Base-by-base conservation (phyloP, 2,888 invertebrate species). In the Agriotes lineatus region DNA sequence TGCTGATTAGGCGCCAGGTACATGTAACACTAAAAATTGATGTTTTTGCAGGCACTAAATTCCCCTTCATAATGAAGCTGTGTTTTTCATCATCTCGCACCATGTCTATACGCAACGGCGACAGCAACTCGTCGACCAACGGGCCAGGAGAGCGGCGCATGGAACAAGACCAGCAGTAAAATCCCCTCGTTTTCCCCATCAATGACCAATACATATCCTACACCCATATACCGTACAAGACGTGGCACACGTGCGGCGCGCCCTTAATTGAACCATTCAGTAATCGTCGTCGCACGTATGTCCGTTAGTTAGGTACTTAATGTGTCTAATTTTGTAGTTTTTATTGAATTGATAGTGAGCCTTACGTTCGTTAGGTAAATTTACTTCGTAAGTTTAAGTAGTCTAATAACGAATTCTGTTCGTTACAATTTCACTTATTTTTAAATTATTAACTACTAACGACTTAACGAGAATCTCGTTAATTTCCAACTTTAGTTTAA, bases 51-150 rank as follows among this genome's bases (percentile, higher is more conserved):
- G 96, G 93, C 85, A 96, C 96, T 76, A 97, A 97, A 87, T 96
- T 96, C 86, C 99, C 99, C 76, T 99, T 97, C 88, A 95, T 97
- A 81, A 95, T 99, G 93, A 99, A 99, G 87, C 88, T 99, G 78
- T 98, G 98, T 84, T 99, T 98, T 89, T 97, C 97, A 16, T 96
- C 96, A 69, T 90, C 92, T 71, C 86, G 91, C 84, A 85, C 89
- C 83, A 87, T 90, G 88, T 83, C 85, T 76, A 86, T 85, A 77
- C 82, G 83, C 71, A 83, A 84, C 70, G 83, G 82, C 44, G 84
- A 84, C 62, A 78, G 77, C 74, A 82, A 82, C 74, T 81, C 79
- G 75, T 30, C 63, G 25, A 74, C 78, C 70, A 81, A 80, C 70
- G 81, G 79, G 54, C 54, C 79, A 19, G 73, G 73, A 19, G 78